phyloP scores from a whole-genome alignment of 37 sponge, comb jelly and placozoan species.

The Aphrocallistes beatrix region DNA sequence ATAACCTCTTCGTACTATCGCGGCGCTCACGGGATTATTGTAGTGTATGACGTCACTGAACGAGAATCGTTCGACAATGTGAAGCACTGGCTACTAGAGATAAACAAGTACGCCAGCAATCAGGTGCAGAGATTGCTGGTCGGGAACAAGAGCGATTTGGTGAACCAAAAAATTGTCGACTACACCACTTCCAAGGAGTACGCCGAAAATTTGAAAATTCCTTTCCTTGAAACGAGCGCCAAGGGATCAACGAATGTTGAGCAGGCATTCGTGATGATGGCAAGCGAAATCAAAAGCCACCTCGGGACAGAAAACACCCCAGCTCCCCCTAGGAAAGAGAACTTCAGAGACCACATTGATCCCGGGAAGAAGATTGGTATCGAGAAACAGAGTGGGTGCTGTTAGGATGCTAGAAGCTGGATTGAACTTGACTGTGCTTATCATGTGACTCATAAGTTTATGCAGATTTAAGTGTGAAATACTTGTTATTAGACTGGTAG shows the following conservation, averaged over 20 bases:
- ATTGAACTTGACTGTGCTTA: neutral
- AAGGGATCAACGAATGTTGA: slow-evolving; percentile 29
- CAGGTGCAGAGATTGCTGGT: slow-evolving; percentile 21
- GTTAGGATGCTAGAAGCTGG: neutral
- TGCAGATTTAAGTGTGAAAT: too few species aligned
- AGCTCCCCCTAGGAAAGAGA: neutral
- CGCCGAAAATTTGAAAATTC: slow-evolving; percentile 20
- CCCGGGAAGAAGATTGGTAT: slow-evolving; percentile 6
- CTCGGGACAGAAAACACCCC: neutral
- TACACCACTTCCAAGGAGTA: slow-evolving; percentile 31
- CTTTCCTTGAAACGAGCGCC: slow-evolving; percentile 33
- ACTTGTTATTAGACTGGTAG: too few species aligned
- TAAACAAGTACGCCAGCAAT: slow-evolving; percentile 23
- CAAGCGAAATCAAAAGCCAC: slow-evolving; percentile 21
- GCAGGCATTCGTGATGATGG: slow-evolving; percentile 26
- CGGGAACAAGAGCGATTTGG: slow-evolving; percentile 24
- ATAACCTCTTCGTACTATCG: slow-evolving; percentile 95
- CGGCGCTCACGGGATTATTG: slow-evolving; percentile 94
- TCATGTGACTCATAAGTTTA: too few species aligned
- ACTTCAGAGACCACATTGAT: neutral
- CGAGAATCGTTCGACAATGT: slow-evolving; percentile 32
- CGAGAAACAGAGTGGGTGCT: neutral
- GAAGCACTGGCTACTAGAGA: slow-evolving; percentile 25
- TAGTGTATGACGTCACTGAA: slow-evolving; percentile 97
- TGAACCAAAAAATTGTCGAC: slow-evolving; percentile 25